Base-by-base conservation (phyloP, 2,888 invertebrate genomes). In the Sclerodermus sp. region DNA sequence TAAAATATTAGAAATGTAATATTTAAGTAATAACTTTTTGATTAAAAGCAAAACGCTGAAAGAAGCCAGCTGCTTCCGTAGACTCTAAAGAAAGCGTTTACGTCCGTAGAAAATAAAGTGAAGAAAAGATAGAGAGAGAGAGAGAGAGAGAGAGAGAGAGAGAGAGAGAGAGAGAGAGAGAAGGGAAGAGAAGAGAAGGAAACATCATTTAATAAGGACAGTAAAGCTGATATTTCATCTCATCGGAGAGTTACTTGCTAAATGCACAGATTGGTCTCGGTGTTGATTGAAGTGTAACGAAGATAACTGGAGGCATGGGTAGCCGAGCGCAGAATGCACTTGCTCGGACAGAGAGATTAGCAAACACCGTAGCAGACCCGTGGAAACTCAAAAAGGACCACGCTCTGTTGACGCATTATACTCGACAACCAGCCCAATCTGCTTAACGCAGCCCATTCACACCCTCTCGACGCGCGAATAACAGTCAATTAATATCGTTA, bases 201-300 rank as follows among this genome's bases (percentile, higher is more conserved):
- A 23, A 15, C 9, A 44, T n/a, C 16, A 37, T 51, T 47, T 23
- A 23, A 23, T 23, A 23, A 23, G 23, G 23, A 23, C 8, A 8
- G 23, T 23, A 23, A 23, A 23, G 49, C 31, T 49, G 49, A 47
- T 49, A 42, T 47, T 45, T 60, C 56, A 6, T 49, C 32, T 41
- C 40, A 48, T 55, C 51, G 45, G 49, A 37, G 58, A 55, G 53
- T 55, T 49, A 51, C 51, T 55, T 51, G 55, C 62, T 50, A 55
- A 65, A 64, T 64, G 61, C 63, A 47, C 58, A 59, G 63, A 63
- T 66, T 64, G 63, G 62, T 64, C 63, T 60, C 67, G 66, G 73
- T 74, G 74, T 76, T 74, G 74, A 76, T 73, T 70, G 74, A 70
- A 75, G 74, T 75, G 76, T 77, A 71, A 77, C 66, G 67, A 66